These are phyloP conservation scores for Platycheirus rosarum DNA, from an alignment of 2,888 invertebrate genomes.

Conservation along the genomic window DNA sequence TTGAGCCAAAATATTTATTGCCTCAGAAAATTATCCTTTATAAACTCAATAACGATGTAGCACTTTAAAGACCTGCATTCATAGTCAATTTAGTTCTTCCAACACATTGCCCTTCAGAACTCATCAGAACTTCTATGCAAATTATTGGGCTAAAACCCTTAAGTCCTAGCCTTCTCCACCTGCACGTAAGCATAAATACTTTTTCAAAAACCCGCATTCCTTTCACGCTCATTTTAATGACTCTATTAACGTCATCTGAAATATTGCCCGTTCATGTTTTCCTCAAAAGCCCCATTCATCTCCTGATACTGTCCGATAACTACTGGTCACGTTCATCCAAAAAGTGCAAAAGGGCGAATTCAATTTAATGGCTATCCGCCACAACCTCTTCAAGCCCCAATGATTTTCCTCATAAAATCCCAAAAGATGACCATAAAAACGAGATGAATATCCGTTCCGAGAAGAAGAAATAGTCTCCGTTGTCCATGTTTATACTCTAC, in stretches of 20 bases:
- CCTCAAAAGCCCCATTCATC: neutral
- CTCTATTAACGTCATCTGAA: conserved; percentile 37
- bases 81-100: too few species aligned
- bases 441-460: conserved; percentile 52
- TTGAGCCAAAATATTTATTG: too few species aligned
- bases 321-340: conserved; percentile 33
- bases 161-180: neutral
- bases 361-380: conserved; percentile 27
- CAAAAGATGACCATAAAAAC: conserved; percentile 51
- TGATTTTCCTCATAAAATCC: conserved; percentile 48
- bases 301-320: conserved; percentile 16
- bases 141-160: too few species aligned
- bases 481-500: too few species aligned
- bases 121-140: too few species aligned
- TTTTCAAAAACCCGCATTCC: conserved; percentile 1
- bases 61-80: too few species aligned
- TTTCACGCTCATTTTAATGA: conserved; percentile 21
- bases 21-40: too few species aligned
- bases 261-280: conserved; percentile 23
- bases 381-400: neutral
- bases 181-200: neutral
- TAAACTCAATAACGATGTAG: too few species aligned
- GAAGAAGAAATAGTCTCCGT: conserved; percentile 30
- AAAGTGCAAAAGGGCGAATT: conserved; percentile 28
- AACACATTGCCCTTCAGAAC: too few species aligned